Evolutionary conservation across 2,113 vertebrate species (phyloP).

Genomic region (Nothoprocta pentlandii): DNA sequence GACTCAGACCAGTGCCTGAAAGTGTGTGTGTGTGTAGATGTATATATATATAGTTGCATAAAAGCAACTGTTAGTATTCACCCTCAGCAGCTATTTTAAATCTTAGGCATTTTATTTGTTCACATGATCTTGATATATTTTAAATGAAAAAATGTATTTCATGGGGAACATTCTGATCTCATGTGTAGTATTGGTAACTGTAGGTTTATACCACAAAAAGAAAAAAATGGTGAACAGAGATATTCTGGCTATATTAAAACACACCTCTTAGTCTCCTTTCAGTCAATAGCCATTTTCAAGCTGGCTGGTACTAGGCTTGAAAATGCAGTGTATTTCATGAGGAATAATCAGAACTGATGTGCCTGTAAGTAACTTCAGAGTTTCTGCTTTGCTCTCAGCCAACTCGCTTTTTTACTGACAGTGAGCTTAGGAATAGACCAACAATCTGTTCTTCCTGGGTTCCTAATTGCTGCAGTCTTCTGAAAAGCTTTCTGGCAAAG

Average conservation of each 20-base stretch:
- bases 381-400: constrained; percentile 22
- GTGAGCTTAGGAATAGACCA: constrained; percentile 25
- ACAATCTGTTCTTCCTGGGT: constrained; percentile 36
- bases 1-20: not conserved
- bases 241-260: not conserved
- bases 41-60: too few relatives aligned
- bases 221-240: not conserved
- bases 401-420: constrained; percentile 23
- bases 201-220: not conserved
- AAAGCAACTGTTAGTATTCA: not conserved
- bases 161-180: not conserved
- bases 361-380: not conserved
- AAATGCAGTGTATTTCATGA: not conserved
- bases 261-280: not conserved
- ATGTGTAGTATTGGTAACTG: not conserved
- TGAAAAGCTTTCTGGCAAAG: constrained; percentile 38
- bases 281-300: not conserved
- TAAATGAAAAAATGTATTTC: not conserved
- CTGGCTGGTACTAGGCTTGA: not conserved
- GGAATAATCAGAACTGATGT: not conserved
- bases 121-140: not conserved
- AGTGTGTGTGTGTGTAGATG: not conserved
- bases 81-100: not conserved
- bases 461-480: constrained; percentile 3
- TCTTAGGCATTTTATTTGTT: not conserved